phyloP scores from a whole-genome alignment of 2,113 vertebrate species.

The Anas platyrhynchos region DNA sequence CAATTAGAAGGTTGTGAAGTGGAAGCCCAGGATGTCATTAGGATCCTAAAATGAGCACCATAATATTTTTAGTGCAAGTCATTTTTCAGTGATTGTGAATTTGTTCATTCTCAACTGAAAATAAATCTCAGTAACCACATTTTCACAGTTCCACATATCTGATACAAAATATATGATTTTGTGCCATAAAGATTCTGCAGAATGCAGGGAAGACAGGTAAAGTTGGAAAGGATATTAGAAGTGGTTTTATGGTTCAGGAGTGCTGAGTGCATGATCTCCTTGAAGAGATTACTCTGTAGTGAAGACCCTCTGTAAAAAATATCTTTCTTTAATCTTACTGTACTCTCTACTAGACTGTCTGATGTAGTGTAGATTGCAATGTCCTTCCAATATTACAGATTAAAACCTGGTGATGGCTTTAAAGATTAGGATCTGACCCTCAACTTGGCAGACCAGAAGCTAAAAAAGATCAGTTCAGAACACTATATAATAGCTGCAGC shows the following conservation, averaged over 20 bases:
- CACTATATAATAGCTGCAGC: not conserved
- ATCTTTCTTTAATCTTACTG: not conserved
- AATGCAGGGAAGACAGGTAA: not conserved
- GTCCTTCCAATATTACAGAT: not conserved
- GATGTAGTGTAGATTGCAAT: not conserved
- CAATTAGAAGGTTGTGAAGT: not conserved
- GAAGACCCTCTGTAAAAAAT: not conserved
- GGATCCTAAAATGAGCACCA: not conserved
- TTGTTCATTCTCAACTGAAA: not conserved
- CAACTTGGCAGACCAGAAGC: not conserved
- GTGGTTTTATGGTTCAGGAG: not conserved
- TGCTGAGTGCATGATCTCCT: not conserved
- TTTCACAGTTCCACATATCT: not conserved
- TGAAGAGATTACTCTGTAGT: not conserved
- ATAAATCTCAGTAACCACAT: not conserved
- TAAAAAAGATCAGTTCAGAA: not conserved
- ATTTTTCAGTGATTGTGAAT: not conserved
- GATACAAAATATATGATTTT: not conserved
- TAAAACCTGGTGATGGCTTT: not conserved
- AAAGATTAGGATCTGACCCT: not conserved
- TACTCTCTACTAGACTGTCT: not conserved
- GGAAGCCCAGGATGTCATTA: not conserved
- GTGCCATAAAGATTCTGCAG: not conserved
- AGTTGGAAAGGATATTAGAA: not conserved
- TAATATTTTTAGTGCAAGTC: not conserved